Base-by-base conservation (phyloP, 2,797 vertebrate species). In the Myotis vivesi region DNA sequence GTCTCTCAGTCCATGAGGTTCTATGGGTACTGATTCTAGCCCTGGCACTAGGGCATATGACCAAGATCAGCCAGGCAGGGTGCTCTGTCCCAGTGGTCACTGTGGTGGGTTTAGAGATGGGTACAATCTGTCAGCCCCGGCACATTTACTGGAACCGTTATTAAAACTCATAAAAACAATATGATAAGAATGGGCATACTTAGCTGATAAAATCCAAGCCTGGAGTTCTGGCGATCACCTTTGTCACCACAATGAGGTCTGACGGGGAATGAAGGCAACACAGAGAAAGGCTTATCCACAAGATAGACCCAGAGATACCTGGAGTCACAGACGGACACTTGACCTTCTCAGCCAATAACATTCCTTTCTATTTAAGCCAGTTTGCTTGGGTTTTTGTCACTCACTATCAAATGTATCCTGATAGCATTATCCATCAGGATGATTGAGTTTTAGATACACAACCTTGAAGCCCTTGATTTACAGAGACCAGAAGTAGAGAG, bases 401-500 rank as follows among this genome's bases (percentile, higher is more conserved):
- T 93, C 82, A 9, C n/a, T 80, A 49, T 17, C 53, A 94, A 94
- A n/a, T 51, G 16, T 87, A 62, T 76, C 23, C 57, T 62, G 55
- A 66, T 28, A 88, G 25, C 28, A 57, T 80, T 71, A 79, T 91
- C 79, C 72, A 84, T 87, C 75, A 92, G 19, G 22, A 30, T 23
- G 59, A 90, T 4, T 81, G 44, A 41, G 6, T 57, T 92, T 87
- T 88, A 93, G 36, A 55, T 62, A 62, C 4, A 81, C 41, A 95
- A 53, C 6, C 59, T 57, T 72, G 76, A 77, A 73, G 12, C 12
- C 49, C 80, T 6, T 89, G 57, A 79, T 75, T 77, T 76, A 64
- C n/a, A 91, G 68, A 90, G 38, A 87, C 22, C 25, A 85, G 23
- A 91, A 75, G 5, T 57, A 88, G 22, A 89, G 38, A 85, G 93